A percentile compares a stretch with the other conserved stretches of the same genome.
These are phyloP conservation scores for Hypena proboscidalis DNA, from an alignment of 2,888 invertebrate genomes.

Conservation along the genomic window DNA sequence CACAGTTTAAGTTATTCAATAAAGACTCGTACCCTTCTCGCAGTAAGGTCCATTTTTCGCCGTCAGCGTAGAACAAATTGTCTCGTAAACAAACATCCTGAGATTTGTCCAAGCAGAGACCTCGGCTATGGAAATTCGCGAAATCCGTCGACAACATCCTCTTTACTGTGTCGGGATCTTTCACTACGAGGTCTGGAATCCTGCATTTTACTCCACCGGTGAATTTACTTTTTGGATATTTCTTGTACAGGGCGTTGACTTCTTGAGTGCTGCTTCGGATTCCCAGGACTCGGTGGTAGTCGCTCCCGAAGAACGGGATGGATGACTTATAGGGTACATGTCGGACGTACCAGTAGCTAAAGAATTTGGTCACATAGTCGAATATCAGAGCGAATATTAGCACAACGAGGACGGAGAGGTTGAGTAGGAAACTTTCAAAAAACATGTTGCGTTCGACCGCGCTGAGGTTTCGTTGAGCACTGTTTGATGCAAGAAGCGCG, in stretches of 20 bases:
- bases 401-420: constrained; percentile 58
- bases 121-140: constrained; percentile 78
- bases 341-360: constrained; percentile 80
- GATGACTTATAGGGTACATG: constrained; percentile 71
- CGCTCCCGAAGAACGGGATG: constrained; percentile 73
- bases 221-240: constrained; percentile 66
- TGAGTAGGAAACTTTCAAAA: constrained; percentile 78
- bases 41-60: constrained; percentile 77
- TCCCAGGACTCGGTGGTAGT: constrained; percentile 71
- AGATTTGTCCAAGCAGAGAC: constrained; percentile 80
- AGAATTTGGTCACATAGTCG: constrained; percentile 79
- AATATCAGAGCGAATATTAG: constrained; percentile 68
- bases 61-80: constrained; percentile 81
- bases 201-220: constrained; percentile 74
- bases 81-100: constrained; percentile 83
- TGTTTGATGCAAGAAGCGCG: constrained; percentile 46
- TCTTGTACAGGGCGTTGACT: constrained; percentile 62
- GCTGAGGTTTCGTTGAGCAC: constrained; percentile 59
- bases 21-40: constrained; percentile 68
- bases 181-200: constrained; percentile 77
- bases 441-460: constrained; percentile 76
- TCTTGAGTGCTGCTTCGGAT: constrained; percentile 68
- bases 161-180: constrained; percentile 74
- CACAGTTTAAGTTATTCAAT: constrained; percentile 60
- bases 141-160: constrained; percentile 78